Evolutionary conservation across 2,797 vertebrate genomes (phyloP).

Genomic region (Erithacus rubecula): DNA sequence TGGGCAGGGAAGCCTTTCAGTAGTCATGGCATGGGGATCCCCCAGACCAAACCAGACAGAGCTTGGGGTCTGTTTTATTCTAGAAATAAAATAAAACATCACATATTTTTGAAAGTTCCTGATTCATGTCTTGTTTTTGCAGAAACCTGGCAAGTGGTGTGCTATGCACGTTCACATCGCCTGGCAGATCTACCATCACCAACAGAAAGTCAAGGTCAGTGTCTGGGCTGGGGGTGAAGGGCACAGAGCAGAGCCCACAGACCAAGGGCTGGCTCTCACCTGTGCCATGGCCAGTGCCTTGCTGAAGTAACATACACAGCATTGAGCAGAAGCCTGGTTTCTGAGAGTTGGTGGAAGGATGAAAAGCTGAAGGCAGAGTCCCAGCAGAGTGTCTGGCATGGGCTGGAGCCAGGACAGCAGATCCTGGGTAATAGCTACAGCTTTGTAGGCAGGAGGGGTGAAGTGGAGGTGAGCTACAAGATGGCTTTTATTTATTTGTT

Average conservation of each 20-base stretch:
- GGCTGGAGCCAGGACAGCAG: background rate
- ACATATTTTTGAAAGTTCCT: background rate
- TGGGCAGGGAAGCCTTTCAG: background rate
- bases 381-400: background rate
- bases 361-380: background rate
- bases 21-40: rapidly evolving
- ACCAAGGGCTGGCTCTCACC: background rate
- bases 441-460: background rate
- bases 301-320: background rate
- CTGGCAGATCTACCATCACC: slow-evolving; percentile 99
- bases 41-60: background rate
- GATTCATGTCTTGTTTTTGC: slow-evolving; percentile 1
- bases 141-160: slow-evolving; percentile 99
- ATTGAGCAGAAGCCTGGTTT: background rate
- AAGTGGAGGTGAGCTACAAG: background rate
- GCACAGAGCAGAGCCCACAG: background rate
- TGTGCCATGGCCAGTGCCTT: background rate
- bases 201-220: slow-evolving; percentile 99
- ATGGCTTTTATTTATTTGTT: background rate
- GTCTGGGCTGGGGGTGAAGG: background rate
- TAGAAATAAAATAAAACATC: background rate
- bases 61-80: background rate
- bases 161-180: slow-evolving; percentile 98
- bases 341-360: rapidly evolving
- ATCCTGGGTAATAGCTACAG: background rate